Evolutionary conservation across 2,888 invertebrate species (phyloP).

Genomic region (Temnothorax ravouxi): DNA sequence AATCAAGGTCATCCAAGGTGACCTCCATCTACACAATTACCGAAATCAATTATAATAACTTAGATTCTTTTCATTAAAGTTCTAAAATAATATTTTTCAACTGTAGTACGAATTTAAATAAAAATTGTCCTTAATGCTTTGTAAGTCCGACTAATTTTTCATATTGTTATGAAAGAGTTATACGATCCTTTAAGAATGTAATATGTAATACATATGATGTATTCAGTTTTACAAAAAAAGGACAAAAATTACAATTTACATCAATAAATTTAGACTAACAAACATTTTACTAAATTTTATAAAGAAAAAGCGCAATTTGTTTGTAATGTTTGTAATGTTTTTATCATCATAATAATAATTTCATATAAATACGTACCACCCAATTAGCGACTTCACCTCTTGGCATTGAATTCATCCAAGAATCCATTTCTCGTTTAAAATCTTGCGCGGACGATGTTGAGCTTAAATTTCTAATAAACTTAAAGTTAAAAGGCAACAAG

Average conservation of each 20-base stretch:
- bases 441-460: conserved; percentile 88
- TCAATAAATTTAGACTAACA: background rate
- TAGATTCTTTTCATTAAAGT: too few species aligned
- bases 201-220: background rate
- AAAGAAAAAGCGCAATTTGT: background rate
- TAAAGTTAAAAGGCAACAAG: conserved; percentile 93
- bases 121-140: too few species aligned
- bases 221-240: background rate
- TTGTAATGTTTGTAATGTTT: too few species aligned
- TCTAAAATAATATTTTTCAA: too few species aligned
- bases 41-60: too few species aligned
- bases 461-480: conserved; percentile 89
- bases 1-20: too few species aligned
- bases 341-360: background rate
- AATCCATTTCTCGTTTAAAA: conserved; percentile 89
- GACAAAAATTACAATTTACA: background rate
- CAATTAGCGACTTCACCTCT: conserved; percentile 89
- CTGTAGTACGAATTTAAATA: too few species aligned
- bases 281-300: background rate
- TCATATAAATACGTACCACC: conserved; percentile 89
- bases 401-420: conserved; percentile 87
- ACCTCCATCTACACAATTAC: too few species aligned
- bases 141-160: too few species aligned
- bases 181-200: background rate
- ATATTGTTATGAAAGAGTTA: too few species aligned